These are phyloP conservation scores for Drosophila rhopaloa DNA, from an alignment of 1,140 invertebrate species.

Conservation along the genomic window DNA sequence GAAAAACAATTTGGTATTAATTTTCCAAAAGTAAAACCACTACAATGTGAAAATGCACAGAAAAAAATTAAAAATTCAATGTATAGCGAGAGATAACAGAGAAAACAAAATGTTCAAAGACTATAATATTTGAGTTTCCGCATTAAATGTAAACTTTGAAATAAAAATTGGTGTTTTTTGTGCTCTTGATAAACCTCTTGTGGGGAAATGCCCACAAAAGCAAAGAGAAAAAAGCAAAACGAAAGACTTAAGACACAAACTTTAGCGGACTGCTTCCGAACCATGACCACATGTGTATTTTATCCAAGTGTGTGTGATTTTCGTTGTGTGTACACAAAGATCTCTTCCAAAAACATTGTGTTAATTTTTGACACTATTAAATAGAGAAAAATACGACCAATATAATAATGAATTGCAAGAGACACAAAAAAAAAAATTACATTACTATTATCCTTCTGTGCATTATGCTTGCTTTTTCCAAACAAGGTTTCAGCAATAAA, in stretches of 20 bases:
- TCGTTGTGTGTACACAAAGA: conserved; percentile 13
- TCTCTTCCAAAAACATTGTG: conserved; percentile 21
- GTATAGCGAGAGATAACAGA: background rate
- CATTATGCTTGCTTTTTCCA: conserved; percentile 65
- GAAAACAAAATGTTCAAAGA: background rate
- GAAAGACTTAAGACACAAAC: conserved; percentile 78
- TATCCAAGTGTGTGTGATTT: conserved; percentile 30
- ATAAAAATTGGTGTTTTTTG: conserved; percentile 6
- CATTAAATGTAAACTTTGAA: conserved; percentile 9
- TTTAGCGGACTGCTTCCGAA: conserved; percentile 52
- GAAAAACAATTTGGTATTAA: background rate
- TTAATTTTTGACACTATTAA: conserved; percentile 6
- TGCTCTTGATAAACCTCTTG: conserved; percentile 1
- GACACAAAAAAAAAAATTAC: background rate
- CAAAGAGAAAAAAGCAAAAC: conserved; percentile 30
- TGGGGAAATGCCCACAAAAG: conserved; percentile 7
- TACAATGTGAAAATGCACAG: background rate
- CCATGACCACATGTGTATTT: conserved; percentile 56
- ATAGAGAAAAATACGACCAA: conserved; percentile 32
- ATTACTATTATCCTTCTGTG: conserved; percentile 14
- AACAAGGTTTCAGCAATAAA: conserved; percentile 28
- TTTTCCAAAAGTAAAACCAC: background rate
- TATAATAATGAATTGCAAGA: background rate
- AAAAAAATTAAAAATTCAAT: background rate
- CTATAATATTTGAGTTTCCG: background rate